Conservation (phyloP, 2,888 invertebrate genomes). For the Macrophya alboannulata region DNA sequence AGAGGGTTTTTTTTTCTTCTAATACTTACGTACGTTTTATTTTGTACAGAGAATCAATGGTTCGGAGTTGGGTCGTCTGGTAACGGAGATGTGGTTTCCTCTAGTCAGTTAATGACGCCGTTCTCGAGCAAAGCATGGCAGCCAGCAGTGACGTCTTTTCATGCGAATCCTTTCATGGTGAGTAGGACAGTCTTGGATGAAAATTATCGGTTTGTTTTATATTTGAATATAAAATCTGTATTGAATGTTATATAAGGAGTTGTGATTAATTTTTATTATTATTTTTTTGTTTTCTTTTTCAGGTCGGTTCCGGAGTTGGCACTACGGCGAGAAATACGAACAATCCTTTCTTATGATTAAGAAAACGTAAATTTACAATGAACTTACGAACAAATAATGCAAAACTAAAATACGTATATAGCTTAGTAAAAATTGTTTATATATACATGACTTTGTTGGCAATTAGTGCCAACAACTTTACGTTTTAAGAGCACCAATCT, state of each 20-base stretch:
- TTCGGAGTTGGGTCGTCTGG: constrained; percentile 73
- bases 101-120: constrained; percentile 77
- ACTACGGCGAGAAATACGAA: constrained; percentile 80
- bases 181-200: constrained; percentile 60
- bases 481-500: constrained; percentile 72
- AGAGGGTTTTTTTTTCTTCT: neutral
- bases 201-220: neutral
- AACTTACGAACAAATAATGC: constrained; percentile 74
- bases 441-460: constrained; percentile 76
- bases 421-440: constrained; percentile 72
- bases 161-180: constrained; percentile 80
- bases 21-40: neutral
- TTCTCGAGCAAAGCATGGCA: constrained; percentile 78
- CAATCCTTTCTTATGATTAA: constrained; percentile 84
- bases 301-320: constrained; percentile 77
- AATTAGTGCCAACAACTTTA: constrained; percentile 76
- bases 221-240: constrained; percentile 12
- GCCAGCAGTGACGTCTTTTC: constrained; percentile 76
- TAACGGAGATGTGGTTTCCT: constrained; percentile 76
- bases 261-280: neutral
- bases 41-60: constrained; percentile 73
- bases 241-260: neutral
- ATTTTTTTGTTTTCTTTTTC: constrained; percentile 59
- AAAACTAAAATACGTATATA: constrained; percentile 75
- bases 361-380: constrained; percentile 66